These are phyloP conservation scores for Climacteris rufus DNA, from an alignment of 2,113 vertebrate genomes.

Conservation along the genomic window DNA sequence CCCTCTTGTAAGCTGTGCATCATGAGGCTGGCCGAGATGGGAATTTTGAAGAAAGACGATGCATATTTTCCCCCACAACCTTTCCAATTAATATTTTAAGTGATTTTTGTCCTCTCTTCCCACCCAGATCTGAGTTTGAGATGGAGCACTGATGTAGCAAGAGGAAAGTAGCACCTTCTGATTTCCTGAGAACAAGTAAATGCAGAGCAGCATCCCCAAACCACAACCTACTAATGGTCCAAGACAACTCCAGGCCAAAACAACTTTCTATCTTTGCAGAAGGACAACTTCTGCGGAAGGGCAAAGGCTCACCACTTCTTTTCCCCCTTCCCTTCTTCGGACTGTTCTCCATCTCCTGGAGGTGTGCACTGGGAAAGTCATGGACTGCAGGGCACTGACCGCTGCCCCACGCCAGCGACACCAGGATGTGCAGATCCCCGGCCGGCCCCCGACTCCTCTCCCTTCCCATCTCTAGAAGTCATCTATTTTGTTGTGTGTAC, in stretches of 20 bases:
- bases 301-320: background rate
- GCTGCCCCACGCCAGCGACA: background rate
- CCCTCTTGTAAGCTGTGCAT: accelerated
- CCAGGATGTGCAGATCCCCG: background rate
- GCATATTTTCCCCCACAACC: background rate
- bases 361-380: background rate
- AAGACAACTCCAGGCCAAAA: background rate
- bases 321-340: background rate
- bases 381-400: background rate
- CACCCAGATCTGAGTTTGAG: background rate
- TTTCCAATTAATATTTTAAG: background rate
- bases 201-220: background rate
- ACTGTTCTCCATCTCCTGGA: background rate
- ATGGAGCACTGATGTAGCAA: background rate
- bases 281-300: background rate
- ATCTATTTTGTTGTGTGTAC: slow-evolving; percentile 81
- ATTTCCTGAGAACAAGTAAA: background rate
- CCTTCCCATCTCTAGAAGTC: slow-evolving; percentile 53
- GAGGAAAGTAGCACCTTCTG: background rate
- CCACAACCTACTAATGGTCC: background rate
- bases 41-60: background rate
- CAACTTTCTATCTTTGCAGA: background rate
- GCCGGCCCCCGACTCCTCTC: background rate
- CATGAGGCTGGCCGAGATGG: background rate
- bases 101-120: background rate